Base-by-base conservation (phyloP, 1,140 invertebrate species). In the Penaeus chinensis region DNA sequence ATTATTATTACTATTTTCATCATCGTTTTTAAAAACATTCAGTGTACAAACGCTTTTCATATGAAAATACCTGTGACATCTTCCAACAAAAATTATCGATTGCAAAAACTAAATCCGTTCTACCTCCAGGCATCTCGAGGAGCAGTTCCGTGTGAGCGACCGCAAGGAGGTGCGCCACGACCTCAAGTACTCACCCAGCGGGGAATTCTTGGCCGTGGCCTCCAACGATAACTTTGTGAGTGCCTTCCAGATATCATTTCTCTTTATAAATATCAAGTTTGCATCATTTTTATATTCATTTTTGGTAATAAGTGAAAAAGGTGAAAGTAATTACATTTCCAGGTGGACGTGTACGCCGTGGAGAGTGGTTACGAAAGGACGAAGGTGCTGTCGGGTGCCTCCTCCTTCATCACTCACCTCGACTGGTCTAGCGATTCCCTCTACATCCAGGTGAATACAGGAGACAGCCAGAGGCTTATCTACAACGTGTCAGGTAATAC, bases 171-270 rank as follows among this genome's bases (percentile, higher is more conserved):
- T 74, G 20, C 83, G 81, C 16, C 87, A 88, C n/a, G 90, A 90
- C 63, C 82, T 90, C 62, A 89, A 85, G 69, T 90, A 82, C 54
- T 90, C 90, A 4, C 90, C 90, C 18, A 62, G 66, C 69, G 90
- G 90, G 18, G n/a, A 20, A 0, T 42, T 82, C 10, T 82, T 90
- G 8, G 90, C 90, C 22, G 90, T 90, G 37, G 90, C 85, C 54
- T 90, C 90, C 60, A 89, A 90, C 80, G 90, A 89, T 74, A 88
- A 84, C 27, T 89, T 88, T 69, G 90, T 90, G 76, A 90, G 89
- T 84, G 16, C 83, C 62, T 47, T 24, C 61, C n/a, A 16, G 20
- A 54, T 42, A 42, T 42, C 37, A 42, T 32, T 2, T 22, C 3
- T 4, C n/a, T 13, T 71, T 16, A 0, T 18, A 27, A 71, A 71